Conservation (phyloP, 92 coral and sea anemone species). For the Porites rus region DNA sequence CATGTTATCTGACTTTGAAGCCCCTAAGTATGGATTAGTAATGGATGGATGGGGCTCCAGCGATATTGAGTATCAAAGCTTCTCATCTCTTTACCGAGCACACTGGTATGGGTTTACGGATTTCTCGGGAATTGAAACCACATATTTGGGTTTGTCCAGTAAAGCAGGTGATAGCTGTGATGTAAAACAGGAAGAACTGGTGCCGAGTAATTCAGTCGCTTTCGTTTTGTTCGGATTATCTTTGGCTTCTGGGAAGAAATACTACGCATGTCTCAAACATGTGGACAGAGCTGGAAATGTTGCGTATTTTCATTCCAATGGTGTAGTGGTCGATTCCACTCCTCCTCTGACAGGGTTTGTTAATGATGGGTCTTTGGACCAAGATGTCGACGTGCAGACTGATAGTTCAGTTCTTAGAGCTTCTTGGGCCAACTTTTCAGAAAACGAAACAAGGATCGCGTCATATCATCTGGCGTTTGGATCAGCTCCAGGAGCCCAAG, state of each 20-base stretch:
- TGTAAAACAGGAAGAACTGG: conserved; percentile 46
- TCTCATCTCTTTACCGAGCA: conserved; percentile 73
- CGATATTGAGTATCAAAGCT: conserved; percentile 74
- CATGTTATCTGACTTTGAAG: conserved; percentile 70
- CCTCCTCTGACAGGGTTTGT: conserved; percentile 78
- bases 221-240: conserved; percentile 61
- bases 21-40: conserved; percentile 62
- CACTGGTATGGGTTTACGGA: conserved; percentile 83
- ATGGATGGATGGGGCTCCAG: conserved; percentile 84
- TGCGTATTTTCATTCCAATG: conserved; percentile 73
- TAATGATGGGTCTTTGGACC: conserved; percentile 61
- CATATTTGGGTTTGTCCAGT: conserved; percentile 66
- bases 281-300: conserved; percentile 80
- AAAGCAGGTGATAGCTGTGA: conserved; percentile 57
- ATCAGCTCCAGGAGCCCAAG: conserved; percentile 60
- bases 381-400: conserved; percentile 57
- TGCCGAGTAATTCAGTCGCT: conserved; percentile 30
- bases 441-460: conserved; percentile 67
- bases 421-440: conserved; percentile 75
- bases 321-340: conserved; percentile 71
- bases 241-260: conserved; percentile 70
- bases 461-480: conserved; percentile 82
- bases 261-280: conserved; percentile 69
- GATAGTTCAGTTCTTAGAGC: conserved; percentile 73
- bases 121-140: conserved; percentile 64